Percentiles rank a stretch among this genome's conserved stretches.
Conservation (phyloP, 2,113 vertebrate genomes). For the Sterrhoptilus dennistouni region DNA sequence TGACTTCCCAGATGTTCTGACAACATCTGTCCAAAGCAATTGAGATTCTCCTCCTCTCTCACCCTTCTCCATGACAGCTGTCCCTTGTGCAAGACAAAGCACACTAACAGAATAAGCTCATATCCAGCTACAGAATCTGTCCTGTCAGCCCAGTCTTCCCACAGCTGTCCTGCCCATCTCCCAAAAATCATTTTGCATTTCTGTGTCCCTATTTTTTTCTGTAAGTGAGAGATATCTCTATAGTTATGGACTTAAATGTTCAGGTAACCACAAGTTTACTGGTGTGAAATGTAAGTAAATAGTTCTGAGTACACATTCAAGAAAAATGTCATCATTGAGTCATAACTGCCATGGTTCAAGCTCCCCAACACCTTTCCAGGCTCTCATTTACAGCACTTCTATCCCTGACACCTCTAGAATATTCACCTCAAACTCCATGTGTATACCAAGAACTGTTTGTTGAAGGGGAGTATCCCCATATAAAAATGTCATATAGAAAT, state of each 20-base stretch:
- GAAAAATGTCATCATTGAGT: neutral
- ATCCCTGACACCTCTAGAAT: neutral
- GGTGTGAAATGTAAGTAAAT: neutral
- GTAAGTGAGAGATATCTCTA: neutral
- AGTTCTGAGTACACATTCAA: neutral
- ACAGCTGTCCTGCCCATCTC: neutral
- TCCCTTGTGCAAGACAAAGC: neutral
- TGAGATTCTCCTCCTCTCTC: neutral
- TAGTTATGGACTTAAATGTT: neutral
- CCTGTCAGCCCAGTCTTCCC: neutral
- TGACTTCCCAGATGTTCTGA: neutral
- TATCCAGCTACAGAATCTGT: neutral
- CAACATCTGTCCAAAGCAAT: neutral
- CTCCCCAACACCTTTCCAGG: neutral
- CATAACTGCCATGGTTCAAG: fast-evolving
- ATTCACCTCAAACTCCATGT: neutral
- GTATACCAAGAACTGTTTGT: fast-evolving
- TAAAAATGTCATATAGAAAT: neutral
- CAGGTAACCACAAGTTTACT: neutral
- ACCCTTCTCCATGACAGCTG: neutral
- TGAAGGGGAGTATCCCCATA: neutral
- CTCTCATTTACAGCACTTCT: neutral
- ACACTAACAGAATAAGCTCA: neutral
- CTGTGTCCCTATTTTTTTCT: neutral
- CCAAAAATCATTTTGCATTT: neutral